Evolutionary conservation across 2,888 invertebrate species (phyloP), one percentile per base, ranked within the genome.

Genomic region (Hydrotaea diabolus): DNA sequence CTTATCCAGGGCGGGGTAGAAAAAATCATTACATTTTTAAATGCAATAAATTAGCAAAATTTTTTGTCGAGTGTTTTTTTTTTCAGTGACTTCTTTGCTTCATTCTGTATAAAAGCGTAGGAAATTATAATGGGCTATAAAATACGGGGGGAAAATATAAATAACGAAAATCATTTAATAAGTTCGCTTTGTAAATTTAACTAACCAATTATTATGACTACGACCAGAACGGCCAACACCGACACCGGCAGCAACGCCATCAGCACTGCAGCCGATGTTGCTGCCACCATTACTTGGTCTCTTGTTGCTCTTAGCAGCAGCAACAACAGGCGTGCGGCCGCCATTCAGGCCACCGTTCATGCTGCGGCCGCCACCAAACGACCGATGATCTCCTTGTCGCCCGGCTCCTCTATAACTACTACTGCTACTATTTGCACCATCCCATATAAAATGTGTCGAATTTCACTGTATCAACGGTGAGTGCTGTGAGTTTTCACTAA

Each of bases 381-480:
- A 31, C 31, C 3, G 31, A 4, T 7, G 31, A 31, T 4, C 31
- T 46, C 7, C 15, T 69, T 31, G 31, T 7, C 19, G 53, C 59
- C 46, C 26, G 19, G 0, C 31, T 17, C 21, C 36, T 69, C 69
- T 69, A 69, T 46, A 69, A 46, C 69, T 78, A 75, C 76, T 46
- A 62, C 77, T 78, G 19, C 43, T 49, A 66, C 74, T 39, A 73
- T 55, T 31, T 55, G 59, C 75, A 77, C 49, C 66, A 43, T 43
- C 59, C 19, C 71, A 43, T 57, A 82, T 36, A 74, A 69, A 69
- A 46, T 69, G 78, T 66, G 85, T 72, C 72, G 80, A 79, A 73
- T 87, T 89, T 92, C 94, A 95, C 94, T 95, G 95, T 89, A 96
- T 96, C 88, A 96, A 94, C 36, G 96, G 96, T 19, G 95, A 95